phyloP scores from a whole-genome alignment of 1,140 invertebrate genomes.

The Brachionus sp. region DNA sequence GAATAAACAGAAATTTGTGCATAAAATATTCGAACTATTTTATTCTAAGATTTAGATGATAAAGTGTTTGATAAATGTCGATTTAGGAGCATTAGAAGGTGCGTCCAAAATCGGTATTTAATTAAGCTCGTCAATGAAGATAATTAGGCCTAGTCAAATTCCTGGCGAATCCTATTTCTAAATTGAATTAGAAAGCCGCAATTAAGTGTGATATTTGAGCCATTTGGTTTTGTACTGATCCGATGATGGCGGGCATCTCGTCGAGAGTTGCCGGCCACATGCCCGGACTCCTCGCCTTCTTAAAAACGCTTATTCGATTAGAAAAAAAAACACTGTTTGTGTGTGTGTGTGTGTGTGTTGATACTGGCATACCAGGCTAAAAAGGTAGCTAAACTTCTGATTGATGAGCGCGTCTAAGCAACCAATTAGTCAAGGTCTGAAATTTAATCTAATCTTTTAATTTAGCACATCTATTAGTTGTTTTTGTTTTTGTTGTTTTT shows the following conservation, averaged over 20 bases:
- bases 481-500: background rate
- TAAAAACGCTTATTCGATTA: background rate
- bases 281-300: background rate
- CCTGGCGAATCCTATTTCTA: background rate
- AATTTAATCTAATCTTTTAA: background rate
- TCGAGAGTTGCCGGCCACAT: background rate
- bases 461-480: background rate
- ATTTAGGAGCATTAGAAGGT: background rate
- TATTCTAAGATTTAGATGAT: background rate
- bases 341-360: background rate
- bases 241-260: background rate
- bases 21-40: background rate
- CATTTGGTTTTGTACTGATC: background rate
- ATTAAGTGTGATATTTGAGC: background rate
- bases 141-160: background rate
- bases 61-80: background rate
- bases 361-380: background rate
- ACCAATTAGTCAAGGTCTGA: slow-evolving; percentile 17
- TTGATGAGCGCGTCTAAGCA: background rate
- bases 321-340: background rate
- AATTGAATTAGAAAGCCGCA: background rate
- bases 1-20: background rate
- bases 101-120: background rate
- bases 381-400: background rate
- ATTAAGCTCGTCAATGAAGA: background rate